Evolutionary conservation across 2,888 invertebrate genomes (phyloP).

Genomic region (Caenorhabditis sp.): DNA sequence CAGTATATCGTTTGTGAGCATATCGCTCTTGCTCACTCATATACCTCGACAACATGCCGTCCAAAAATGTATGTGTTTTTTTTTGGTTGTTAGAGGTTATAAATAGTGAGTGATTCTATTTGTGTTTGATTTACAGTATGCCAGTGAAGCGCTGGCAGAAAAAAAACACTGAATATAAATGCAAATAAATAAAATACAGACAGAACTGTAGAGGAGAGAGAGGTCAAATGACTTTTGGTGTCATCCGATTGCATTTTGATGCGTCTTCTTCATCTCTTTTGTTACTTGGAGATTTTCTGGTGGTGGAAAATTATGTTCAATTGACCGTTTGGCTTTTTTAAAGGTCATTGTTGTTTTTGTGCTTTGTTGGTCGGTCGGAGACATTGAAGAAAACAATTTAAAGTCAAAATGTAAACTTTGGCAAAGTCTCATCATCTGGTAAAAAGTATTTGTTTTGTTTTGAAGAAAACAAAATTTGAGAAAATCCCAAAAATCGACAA

Average conservation of each 20-base stretch:
- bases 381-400: not conserved
- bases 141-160: not conserved
- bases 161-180: conserved; percentile 1
- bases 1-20: not conserved
- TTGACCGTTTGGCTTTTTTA: not conserved
- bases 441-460: not conserved
- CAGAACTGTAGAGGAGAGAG: not conserved
- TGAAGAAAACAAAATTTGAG: conserved; percentile 7
- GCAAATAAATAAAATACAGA: not conserved
- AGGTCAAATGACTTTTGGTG: not conserved
- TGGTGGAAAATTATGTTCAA: not conserved
- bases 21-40: not conserved
- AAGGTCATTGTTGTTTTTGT: not conserved
- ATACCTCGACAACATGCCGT: not conserved
- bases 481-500: too few species aligned
- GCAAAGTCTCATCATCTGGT: not conserved
- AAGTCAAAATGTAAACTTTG: conserved; percentile 5
- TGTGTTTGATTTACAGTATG: not conserved
- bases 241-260: not conserved
- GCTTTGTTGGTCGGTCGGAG: not conserved
- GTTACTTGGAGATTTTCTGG: not conserved
- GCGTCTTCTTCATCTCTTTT: not conserved
- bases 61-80: too few species aligned
- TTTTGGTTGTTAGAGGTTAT: not conserved
- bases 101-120: not conserved